Conservation (phyloP, 2,113 vertebrate species). For the Silurus meridionalis region DNA sequence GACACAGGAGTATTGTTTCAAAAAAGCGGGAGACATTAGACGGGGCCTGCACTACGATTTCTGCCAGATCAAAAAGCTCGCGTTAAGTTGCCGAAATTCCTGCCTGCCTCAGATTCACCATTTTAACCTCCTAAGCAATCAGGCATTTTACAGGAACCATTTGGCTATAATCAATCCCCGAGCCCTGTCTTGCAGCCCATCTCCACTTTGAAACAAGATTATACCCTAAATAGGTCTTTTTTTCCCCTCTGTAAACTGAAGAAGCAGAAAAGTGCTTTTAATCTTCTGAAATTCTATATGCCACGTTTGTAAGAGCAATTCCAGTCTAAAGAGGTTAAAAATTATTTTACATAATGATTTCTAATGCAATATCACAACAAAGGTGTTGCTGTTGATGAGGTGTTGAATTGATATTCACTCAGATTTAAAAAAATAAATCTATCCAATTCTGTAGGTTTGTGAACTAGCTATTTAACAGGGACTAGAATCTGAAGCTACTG, state of each 20-base stretch:
- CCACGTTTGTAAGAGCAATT: constrained; percentile 33
- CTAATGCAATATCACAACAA: constrained; percentile 21
- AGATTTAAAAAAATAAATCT: not conserved
- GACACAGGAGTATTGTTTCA: constrained; percentile 60
- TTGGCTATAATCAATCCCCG: constrained; percentile 52
- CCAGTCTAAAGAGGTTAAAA: constrained; percentile 36
- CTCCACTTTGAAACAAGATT: constrained; percentile 52
- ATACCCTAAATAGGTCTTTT: constrained; percentile 49
- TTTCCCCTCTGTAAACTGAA: constrained; percentile 25
- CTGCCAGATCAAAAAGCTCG: constrained; percentile 51
- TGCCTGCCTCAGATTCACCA: constrained; percentile 47
- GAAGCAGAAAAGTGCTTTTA: constrained; percentile 55
- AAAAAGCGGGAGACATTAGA: constrained; percentile 54
- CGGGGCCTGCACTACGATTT: constrained; percentile 44
- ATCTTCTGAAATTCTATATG: constrained; percentile 56
- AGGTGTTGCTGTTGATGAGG: not conserved
- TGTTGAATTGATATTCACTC: not conserved
- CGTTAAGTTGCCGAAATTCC: constrained; percentile 53
- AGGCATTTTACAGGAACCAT: constrained; percentile 55
- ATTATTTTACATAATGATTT: constrained; percentile 45
- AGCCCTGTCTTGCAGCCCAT: constrained; percentile 41
- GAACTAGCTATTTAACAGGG: not conserved
- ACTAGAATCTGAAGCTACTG: not conserved
- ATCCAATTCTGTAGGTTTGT: not conserved
- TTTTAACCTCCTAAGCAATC: constrained; percentile 56